phyloP scores from a whole-genome alignment of 2,888 invertebrate genomes.

The Pollenia griseotomentosa region DNA sequence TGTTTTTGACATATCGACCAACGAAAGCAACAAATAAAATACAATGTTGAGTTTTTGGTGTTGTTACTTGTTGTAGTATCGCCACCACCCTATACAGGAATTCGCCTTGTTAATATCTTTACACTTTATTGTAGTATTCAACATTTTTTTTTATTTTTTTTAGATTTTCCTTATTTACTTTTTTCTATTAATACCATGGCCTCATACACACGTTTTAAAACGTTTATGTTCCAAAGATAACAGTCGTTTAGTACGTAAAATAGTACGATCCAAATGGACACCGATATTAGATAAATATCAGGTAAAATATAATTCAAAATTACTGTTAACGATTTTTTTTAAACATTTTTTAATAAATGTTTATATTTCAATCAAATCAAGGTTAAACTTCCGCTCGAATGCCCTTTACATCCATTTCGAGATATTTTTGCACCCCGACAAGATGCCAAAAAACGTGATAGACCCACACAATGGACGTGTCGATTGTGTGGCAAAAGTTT shows the following conservation, averaged over 20 bases:
- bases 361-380: slow-evolving; percentile 74
- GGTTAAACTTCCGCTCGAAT: slow-evolving; percentile 93
- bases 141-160: slow-evolving; percentile 35
- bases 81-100: no score
- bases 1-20: no score
- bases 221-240: slow-evolving; percentile 94
- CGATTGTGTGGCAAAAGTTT: slow-evolving; percentile 96
- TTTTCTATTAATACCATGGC: slow-evolving; percentile 94
- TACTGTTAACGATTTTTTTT: neutral
- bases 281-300: slow-evolving; percentile 95
- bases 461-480: slow-evolving; percentile 95
- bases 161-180: slow-evolving; percentile 92
- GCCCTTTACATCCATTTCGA: slow-evolving; percentile 94
- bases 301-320: slow-evolving; percentile 73
- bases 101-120: no score
- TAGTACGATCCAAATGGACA: slow-evolving; percentile 95
- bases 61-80: no score
- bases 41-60: no score
- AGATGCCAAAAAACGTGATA: slow-evolving; percentile 92
- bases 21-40: no score
- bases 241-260: slow-evolving; percentile 93
- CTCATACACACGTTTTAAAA: slow-evolving; percentile 93
- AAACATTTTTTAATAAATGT: neutral
- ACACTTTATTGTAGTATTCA: no score
- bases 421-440: slow-evolving; percentile 95